Conservation (phyloP, 2,888 invertebrate genomes). For the Ellobium chinense region DNA sequence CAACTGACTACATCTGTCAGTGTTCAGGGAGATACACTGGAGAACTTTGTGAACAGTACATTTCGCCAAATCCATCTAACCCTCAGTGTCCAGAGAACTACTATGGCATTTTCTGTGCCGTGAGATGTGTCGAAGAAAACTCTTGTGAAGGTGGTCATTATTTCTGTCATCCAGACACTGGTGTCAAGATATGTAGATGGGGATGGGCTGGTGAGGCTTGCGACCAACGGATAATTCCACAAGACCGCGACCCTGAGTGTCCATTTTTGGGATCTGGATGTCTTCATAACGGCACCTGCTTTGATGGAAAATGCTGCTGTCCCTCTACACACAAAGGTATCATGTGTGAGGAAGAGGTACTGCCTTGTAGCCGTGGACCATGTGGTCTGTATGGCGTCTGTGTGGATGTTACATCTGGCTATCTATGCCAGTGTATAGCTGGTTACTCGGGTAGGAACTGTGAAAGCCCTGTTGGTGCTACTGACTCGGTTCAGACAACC, state of each 20-base stretch:
- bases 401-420: slow-evolving; percentile 48
- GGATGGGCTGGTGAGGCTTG: slow-evolving; percentile 51
- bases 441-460: slow-evolving; percentile 58
- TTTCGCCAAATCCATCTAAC: slow-evolving; percentile 13
- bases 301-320: slow-evolving; percentile 56
- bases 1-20: slow-evolving; percentile 52
- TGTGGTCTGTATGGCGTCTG: slow-evolving; percentile 60
- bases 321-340: slow-evolving; percentile 50
- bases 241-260: slow-evolving; percentile 49
- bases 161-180: slow-evolving; percentile 47
- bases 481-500: no score
- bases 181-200: slow-evolving; percentile 42
- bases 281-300: slow-evolving; percentile 51
- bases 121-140: slow-evolving; percentile 45
- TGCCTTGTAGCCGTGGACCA: slow-evolving; percentile 50
- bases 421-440: slow-evolving; percentile 55
- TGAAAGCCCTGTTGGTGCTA: slow-evolving; percentile 49
- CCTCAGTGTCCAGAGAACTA: slow-evolving; percentile 40
- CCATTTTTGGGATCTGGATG: slow-evolving; percentile 41
- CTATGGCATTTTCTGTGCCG: slow-evolving; percentile 47
- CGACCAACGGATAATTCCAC: slow-evolving; percentile 22
- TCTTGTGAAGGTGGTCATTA: slow-evolving; percentile 51
- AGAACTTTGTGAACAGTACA: slow-evolving; percentile 50
- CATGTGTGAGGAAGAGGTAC: slow-evolving; percentile 49
- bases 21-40: slow-evolving; percentile 57